Conservation (phyloP, 2,113 vertebrate genomes). For the Miniopterus natalensis region DNA sequence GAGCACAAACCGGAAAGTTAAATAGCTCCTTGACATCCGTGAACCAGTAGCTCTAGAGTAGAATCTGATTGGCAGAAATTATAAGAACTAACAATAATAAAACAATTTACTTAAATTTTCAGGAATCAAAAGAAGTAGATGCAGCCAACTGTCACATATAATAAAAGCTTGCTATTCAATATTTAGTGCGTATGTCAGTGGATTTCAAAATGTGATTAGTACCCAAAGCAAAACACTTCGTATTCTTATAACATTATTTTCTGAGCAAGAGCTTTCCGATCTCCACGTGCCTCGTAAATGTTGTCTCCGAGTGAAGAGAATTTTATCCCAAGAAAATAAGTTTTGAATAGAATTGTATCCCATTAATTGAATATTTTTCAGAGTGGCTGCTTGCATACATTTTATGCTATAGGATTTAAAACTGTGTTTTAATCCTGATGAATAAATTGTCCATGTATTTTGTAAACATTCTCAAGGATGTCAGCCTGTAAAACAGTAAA, state of each 20-base stretch:
- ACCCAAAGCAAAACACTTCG: slow-evolving; percentile 34
- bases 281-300: slow-evolving; percentile 61
- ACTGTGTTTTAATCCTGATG: slow-evolving; percentile 67
- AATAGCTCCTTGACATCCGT: slow-evolving; percentile 57
- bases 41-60: background rate
- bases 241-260: slow-evolving; percentile 30
- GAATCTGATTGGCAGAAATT: slow-evolving; percentile 42
- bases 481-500: slow-evolving; percentile 82
- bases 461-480: slow-evolving; percentile 73
- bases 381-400: background rate
- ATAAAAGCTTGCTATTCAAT: slow-evolving; percentile 5
- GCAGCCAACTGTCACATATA: slow-evolving; percentile 36
- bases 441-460: slow-evolving; percentile 75
- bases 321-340: slow-evolving; percentile 56
- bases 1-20: slow-evolving; percentile 59
- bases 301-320: slow-evolving; percentile 21
- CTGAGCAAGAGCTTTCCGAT: background rate
- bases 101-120: background rate
- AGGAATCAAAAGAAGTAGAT: slow-evolving; percentile 26
- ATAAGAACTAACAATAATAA: slow-evolving; percentile 25
- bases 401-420: slow-evolving; percentile 42
- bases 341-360: slow-evolving; percentile 73
- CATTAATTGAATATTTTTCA: slow-evolving; percentile 74
- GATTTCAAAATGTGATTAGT: slow-evolving; percentile 50
- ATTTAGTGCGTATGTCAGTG: slow-evolving; percentile 57